Conservation (phyloP, 2,113 vertebrate species). For the Callopanchax toddi region DNA sequence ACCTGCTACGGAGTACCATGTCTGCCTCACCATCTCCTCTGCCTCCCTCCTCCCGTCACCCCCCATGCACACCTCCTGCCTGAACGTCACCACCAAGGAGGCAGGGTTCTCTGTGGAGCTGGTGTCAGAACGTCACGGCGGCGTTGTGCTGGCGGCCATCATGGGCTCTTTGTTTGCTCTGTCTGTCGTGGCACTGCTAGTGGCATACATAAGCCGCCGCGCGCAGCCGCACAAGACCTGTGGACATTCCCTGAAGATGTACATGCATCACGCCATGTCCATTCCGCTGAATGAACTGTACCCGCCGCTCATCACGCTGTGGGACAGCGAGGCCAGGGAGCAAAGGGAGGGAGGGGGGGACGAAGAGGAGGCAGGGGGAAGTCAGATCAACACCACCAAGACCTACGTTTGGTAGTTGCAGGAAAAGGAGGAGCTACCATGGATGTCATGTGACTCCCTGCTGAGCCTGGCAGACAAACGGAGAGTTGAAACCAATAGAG, state of each 20-base stretch:
- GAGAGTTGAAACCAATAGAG: neutral
- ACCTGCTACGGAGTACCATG: slow-evolving; percentile 80
- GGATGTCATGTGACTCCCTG: neutral
- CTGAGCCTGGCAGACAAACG: slow-evolving; percentile 21
- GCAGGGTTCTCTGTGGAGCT: slow-evolving; percentile 77
- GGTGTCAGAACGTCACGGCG: slow-evolving; percentile 71
- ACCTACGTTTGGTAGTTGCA: slow-evolving; percentile 82
- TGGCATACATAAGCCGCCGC: slow-evolving; percentile 79
- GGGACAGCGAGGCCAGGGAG: slow-evolving; percentile 83
- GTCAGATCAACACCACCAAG: slow-evolving; percentile 84
- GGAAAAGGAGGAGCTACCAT: neutral
- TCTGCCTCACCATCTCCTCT: slow-evolving; percentile 81
- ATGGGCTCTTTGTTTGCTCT: slow-evolving; percentile 83
- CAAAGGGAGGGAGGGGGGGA: slow-evolving; percentile 70
- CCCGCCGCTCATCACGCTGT: slow-evolving; percentile 84
- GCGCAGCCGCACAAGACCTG: slow-evolving; percentile 79
- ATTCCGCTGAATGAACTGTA: slow-evolving; percentile 84
- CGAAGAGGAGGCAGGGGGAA: slow-evolving; percentile 24
- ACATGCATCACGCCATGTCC: slow-evolving; percentile 83
- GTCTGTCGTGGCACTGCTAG: slow-evolving; percentile 80
- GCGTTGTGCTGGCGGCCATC: slow-evolving; percentile 80
- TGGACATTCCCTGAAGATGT: slow-evolving; percentile 83
- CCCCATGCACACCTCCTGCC: slow-evolving; percentile 76
- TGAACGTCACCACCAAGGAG: slow-evolving; percentile 84
- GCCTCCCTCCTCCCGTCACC: slow-evolving; percentile 53